phyloP scores from a whole-genome alignment of 2,113 vertebrate species.

The Myrmophylax atrothorax region DNA sequence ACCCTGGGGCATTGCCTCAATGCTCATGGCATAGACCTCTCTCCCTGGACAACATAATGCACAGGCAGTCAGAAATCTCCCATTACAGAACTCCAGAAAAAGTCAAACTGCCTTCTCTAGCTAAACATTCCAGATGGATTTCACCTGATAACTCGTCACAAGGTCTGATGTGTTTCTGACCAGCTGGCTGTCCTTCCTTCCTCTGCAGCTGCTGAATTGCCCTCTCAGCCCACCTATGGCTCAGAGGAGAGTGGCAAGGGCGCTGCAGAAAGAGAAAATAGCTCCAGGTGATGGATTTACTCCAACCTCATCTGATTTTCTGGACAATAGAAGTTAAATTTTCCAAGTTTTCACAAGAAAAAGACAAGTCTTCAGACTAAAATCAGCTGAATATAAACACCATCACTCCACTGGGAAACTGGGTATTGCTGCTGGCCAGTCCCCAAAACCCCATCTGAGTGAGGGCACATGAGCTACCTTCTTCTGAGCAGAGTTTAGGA shows the following conservation, averaged over 20 bases:
- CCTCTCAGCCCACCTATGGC: background rate
- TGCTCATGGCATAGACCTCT: background rate
- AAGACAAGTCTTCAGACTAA: background rate
- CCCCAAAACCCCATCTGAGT: background rate
- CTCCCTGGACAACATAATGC: background rate
- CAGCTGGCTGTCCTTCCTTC: background rate
- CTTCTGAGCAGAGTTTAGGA: background rate
- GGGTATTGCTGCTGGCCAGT: background rate
- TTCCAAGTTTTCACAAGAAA: background rate
- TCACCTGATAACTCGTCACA: background rate
- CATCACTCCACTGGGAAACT: background rate
- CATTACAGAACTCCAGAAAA: background rate
- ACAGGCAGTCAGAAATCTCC: background rate
- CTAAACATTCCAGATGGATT: background rate
- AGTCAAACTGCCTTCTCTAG: background rate
- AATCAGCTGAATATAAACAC: background rate
- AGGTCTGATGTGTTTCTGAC: background rate
- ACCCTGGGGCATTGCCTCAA: background rate
- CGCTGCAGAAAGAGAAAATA: background rate
- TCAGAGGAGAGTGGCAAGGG: background rate
- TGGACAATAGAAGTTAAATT: background rate
- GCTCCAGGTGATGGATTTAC: background rate
- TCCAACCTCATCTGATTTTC: background rate
- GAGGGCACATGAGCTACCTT: background rate
- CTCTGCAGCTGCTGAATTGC: background rate